Evolutionary conservation across 1,140 invertebrate species (phyloP).

Genomic region (Ridgeia piscesae): DNA sequence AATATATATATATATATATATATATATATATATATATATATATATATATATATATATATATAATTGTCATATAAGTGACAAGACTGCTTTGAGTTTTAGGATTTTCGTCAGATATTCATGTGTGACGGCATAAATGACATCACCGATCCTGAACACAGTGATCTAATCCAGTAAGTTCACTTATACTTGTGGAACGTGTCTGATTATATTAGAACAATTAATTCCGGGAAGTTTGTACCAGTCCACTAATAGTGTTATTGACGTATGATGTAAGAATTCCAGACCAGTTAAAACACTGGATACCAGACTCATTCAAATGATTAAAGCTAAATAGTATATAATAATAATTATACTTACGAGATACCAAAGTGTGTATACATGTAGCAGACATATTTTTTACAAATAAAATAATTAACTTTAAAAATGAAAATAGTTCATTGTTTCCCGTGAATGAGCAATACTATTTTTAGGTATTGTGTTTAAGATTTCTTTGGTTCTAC

Average conservation of each 20-base stretch:
- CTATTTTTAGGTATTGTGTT: too few species aligned
- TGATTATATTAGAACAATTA: neutral
- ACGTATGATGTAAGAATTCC: too few species aligned
- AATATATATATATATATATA: neutral
- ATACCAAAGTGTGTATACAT: too few species aligned
- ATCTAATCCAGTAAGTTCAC: neutral
- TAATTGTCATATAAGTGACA: neutral
- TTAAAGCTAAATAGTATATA: too few species aligned
- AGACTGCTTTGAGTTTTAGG: neutral
- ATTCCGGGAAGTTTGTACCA: neutral
- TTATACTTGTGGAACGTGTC: neutral
- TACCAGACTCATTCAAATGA: too few species aligned
- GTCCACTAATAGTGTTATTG: neutral
- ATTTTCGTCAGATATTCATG: conserved; percentile 6
- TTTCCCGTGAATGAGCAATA: too few species aligned
- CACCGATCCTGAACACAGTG: neutral
- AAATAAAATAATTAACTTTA: too few species aligned
- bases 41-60: neutral
- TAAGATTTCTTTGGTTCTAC: too few species aligned
- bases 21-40: neutral
- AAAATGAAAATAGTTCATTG: too few species aligned
- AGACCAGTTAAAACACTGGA: too few species aligned
- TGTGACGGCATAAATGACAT: neutral
- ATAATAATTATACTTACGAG: too few species aligned
- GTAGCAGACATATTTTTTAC: too few species aligned